Evolutionary conservation across 2,113 vertebrate genomes (phyloP).

Genomic region (Hemichromis elongatus): DNA sequence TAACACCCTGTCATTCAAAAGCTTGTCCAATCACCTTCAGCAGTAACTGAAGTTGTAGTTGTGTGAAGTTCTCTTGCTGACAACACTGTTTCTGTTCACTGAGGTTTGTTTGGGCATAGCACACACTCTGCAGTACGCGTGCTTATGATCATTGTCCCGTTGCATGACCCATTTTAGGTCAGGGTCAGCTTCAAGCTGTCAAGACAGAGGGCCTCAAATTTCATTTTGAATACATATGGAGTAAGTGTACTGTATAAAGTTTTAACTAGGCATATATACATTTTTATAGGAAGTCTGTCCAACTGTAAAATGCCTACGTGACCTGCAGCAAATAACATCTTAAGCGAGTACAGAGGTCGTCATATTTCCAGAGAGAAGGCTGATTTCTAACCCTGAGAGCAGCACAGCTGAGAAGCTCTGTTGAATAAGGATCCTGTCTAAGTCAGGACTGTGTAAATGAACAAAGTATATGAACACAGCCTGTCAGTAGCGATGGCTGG

Average conservation of each 20-base stretch:
- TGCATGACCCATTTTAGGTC: not conserved
- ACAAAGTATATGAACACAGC: conserved; percentile 24
- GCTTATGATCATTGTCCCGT: not conserved
- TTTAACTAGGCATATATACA: not conserved
- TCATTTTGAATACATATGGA: not conserved
- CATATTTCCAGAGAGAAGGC: not conserved
- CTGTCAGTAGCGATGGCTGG: not conserved
- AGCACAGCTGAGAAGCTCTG: conserved; percentile 18
- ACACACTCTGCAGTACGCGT: not conserved
- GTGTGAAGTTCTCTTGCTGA: not conserved
- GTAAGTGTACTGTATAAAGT: not conserved
- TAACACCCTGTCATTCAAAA: not conserved
- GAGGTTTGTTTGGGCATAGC: not conserved
- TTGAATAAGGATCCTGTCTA: conserved; percentile 23
- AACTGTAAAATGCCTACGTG: not conserved
- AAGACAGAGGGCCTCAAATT: not conserved
- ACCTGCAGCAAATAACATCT: not conserved
- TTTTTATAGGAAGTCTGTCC: not conserved
- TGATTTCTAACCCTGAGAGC: conserved; percentile 33
- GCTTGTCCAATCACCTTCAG: not conserved
- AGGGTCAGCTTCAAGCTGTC: not conserved
- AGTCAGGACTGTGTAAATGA: conserved; percentile 63
- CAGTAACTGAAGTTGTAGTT: not conserved
- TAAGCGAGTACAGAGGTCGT: not conserved
- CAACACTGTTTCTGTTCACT: not conserved